Evolutionary conservation across 2,113 vertebrate species (phyloP).

Genomic region (Melanostigma gelatinosum): DNA sequence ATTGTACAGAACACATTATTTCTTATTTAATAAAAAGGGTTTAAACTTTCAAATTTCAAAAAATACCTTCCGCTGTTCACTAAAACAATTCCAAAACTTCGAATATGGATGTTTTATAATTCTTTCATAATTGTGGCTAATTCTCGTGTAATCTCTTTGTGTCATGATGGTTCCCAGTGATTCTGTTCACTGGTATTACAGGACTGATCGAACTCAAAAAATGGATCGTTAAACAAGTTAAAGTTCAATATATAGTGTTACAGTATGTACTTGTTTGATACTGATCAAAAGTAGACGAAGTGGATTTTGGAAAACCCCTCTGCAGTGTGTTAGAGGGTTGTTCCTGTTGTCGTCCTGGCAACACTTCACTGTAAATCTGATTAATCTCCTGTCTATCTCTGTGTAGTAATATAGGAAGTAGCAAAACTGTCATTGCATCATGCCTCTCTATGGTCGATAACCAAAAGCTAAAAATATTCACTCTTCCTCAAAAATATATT

Average conservation of each 20-base stretch:
- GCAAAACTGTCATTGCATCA: background rate
- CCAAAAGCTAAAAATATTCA: background rate
- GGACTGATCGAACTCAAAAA: background rate
- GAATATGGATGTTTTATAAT: background rate
- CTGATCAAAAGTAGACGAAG: slow-evolving; percentile 1
- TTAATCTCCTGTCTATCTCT: background rate
- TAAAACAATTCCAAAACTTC: background rate
- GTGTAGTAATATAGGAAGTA: slow-evolving; percentile 11
- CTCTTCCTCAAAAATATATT: background rate
- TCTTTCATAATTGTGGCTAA: background rate
- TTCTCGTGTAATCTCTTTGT: slow-evolving; percentile 7
- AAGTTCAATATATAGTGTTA: background rate
- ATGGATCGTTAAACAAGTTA: background rate
- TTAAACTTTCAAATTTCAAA: background rate
- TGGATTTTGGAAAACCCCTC: slow-evolving; percentile 43
- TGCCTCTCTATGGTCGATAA: background rate
- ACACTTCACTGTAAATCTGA: slow-evolving; percentile 19
- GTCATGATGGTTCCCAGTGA: background rate
- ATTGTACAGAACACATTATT: background rate
- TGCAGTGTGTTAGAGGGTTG: background rate
- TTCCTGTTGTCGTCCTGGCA: slow-evolving; percentile 32
- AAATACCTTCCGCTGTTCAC: background rate
- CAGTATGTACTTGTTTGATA: background rate
- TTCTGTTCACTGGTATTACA: background rate
- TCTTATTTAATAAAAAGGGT: background rate